Base-by-base conservation (phyloP, 1,140 invertebrate genomes). In the Drosophila simulans region DNA sequence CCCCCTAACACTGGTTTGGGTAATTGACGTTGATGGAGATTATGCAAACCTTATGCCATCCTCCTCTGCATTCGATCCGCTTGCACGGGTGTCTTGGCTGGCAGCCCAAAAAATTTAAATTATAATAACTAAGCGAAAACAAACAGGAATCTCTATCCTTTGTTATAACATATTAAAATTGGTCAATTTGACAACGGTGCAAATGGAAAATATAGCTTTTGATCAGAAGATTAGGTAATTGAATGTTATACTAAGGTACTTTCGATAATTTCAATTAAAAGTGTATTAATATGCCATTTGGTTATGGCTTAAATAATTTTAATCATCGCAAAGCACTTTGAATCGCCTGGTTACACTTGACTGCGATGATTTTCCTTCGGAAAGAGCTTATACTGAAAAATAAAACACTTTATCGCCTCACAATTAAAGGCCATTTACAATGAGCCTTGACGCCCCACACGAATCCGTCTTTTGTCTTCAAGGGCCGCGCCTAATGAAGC, bases 21-120 rank as follows among this genome's bases (percentile, higher is more conserved):
- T 88, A 88, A 88, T 88, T 88, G 84, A 88, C 76, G 84, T 80
- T 80, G 77, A 77, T 75, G 69, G 56, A 80, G 84, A 89, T 88
- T 88, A 88, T 88, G 77, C 71, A 80, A 71, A 76, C 60, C 64
- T 39, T 55, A 45, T 51, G 64, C 20, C 31, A 42, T 45, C 39
- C 39, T 40, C 51, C 15, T 15, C 39, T 22, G 3, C 31, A 27
- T 17, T 39, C 34, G 31, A 12, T 34, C 40, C 39, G 53, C 39
- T 55, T 54, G 34, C 25, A 13, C 48, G 25, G 42, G 15, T 43
- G 34, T 52, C 57, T 60, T 68, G 56, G 39, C 52, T 73, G 46
- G 45, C 62, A 42, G 22, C 40, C 27, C 34, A 8, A 56, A 60
- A 56, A 11, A 55, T 54, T 12, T 45, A 22, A 22, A 45, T 48